Base-by-base conservation (phyloP, 2,797 vertebrate genomes). In the Lagodon rhomboides region DNA sequence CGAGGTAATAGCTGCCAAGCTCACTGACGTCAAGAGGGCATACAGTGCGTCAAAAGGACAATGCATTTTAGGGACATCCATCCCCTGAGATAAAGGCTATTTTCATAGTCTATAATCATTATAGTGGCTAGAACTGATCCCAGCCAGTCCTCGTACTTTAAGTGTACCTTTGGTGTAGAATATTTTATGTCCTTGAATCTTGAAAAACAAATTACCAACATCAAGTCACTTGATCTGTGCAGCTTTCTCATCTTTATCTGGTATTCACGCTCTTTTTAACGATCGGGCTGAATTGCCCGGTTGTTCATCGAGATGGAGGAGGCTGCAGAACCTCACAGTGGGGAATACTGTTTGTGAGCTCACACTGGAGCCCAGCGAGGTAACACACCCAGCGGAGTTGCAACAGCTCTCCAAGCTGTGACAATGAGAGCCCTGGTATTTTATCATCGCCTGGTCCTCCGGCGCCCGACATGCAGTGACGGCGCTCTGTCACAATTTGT, bases 401-500 rank as follows among this genome's bases (percentile, higher is more conserved):
- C 8, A 74, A 22, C 58, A 51, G 25, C 66, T 68, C 58, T 25
- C 43, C 12, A 41, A 62, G 54, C 74, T 65, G 51, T 30, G 18
- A 47, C 71, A 69, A 55, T 47, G 69, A 49, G 49, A 54, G 46
- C 66, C 63, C 46, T 68, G 41, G 20, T 43, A 41, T 78, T 77
- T 80, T 55, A 68, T 50, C 27, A 25, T 18, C 1, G 9, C n/a
- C 15, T 0, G 0, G 44, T 43, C n/a, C 20, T 72, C 59, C 66
- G 46, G 41, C 67, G n/a, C 41, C 25, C 15, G n/a, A 73, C 2
- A 1, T 53, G 34, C 44, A 22, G 64, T 18, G n/a, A 79, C 0
- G 23, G 76, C 61, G 41, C 34, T 38, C 17, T 44, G 68, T 34
- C 47, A 38, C 43, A 11, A 8, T 67, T 62, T 41, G 20, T 59